Evolutionary conservation across 2,888 invertebrate species (phyloP).

Genomic region (Microplitis deprimator): DNA sequence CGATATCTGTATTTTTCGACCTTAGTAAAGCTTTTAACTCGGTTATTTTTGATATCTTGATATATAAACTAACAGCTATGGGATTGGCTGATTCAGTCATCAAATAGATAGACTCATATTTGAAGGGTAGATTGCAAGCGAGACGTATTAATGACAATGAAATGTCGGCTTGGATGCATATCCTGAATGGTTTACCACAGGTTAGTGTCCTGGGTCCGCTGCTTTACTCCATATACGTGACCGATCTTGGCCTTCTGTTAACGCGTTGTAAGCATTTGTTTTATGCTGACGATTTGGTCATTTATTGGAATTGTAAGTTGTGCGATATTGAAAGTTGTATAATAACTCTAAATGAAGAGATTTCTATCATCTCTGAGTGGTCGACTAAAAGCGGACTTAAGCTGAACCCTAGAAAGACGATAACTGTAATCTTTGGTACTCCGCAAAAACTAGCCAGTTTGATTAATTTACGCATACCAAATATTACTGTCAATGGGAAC

Average conservation of each 20-base stretch:
- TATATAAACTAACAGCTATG: not conserved
- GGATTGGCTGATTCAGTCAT: not conserved
- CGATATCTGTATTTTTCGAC: slow-evolving; percentile 34
- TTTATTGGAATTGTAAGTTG: slow-evolving; percentile 5
- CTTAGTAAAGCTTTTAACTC: slow-evolving; percentile 41
- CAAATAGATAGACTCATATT: slow-evolving; percentile 22
- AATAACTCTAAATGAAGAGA: not conserved
- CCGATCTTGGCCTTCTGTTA: not conserved
- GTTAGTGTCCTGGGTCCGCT: slow-evolving; percentile 3
- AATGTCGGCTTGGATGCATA: not conserved
- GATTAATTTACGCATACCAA: not conserved
- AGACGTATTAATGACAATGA: not conserved
- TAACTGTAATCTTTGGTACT: slow-evolving; percentile 16
- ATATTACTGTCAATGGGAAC: not conserved
- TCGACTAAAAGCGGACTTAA: not conserved
- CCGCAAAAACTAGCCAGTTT: not conserved
- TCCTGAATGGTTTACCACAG: not conserved
- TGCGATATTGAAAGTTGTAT: not conserved
- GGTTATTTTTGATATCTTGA: slow-evolving; percentile 1
- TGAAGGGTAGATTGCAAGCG: slow-evolving; percentile 21
- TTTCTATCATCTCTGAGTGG: not conserved
- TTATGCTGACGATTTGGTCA: slow-evolving; percentile 25
- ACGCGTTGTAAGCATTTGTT: not conserved
- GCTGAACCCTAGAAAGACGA: slow-evolving; percentile 23
- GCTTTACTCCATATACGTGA: not conserved